Conservation (phyloP, 2,113 vertebrate genomes). For the Rhineura floridana region DNA sequence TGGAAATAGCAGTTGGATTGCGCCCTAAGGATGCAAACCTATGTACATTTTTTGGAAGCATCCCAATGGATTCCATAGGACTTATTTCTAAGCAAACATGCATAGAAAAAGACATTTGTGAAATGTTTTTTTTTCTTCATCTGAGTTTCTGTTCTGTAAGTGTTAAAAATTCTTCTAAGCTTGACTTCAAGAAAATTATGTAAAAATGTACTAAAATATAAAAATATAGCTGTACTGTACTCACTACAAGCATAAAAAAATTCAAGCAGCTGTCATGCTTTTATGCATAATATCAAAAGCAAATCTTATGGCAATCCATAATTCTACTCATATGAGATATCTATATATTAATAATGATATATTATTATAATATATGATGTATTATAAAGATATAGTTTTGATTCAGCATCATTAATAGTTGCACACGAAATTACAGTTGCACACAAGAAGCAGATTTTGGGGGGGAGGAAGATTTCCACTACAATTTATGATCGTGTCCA, state of each 20-base stretch:
- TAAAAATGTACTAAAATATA: background rate
- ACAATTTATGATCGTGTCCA: background rate
- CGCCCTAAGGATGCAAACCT: background rate
- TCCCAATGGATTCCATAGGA: background rate
- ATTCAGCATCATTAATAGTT: background rate
- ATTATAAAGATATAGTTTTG: background rate
- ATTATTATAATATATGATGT: background rate
- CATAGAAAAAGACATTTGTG: background rate
- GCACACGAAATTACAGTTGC: background rate
- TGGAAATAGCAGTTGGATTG: no score
- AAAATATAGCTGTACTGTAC: background rate
- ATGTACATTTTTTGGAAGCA: background rate
- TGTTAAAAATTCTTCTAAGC: background rate
- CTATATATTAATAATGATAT: background rate
- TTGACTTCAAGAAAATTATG: background rate
- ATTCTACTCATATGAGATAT: background rate
- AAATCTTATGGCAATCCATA: background rate
- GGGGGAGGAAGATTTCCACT: background rate
- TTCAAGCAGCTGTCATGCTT: background rate
- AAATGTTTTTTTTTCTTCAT: background rate
- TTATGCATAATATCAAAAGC: background rate
- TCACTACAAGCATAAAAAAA: background rate
- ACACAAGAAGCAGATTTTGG: background rate
- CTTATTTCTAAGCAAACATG: background rate
- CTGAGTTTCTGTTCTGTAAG: background rate